Base-by-base conservation (phyloP, 2,797 vertebrate species). In the Muscicapa comitata region DNA sequence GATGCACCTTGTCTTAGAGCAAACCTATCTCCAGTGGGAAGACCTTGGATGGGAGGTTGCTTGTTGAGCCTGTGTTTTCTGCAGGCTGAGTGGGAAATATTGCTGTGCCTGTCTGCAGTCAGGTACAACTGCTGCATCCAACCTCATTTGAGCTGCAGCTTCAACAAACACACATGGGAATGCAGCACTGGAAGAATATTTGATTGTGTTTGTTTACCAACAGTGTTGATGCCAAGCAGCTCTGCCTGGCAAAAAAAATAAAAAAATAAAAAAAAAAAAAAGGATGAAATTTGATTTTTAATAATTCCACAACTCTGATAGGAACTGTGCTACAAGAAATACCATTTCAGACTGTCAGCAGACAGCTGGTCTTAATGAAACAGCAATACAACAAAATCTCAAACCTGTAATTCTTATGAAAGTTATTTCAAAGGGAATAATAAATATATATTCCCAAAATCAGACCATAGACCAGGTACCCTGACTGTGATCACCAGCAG, bases 161-260 rank as follows among this genome's bases (percentile, higher is more conserved):
- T 95, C 95, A 68, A 72, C 47, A 85, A 91, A 57, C 83, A 92
- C 94, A 94, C 94, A 77, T 40, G 87, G 89, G 88, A 90, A 87
- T 71, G 88, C 77, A 10, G 78, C 18, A 82, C 82, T 91, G 84
- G 70, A 94, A 88, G 87, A 95, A 91, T 86, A 95, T 94, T 89
- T 89, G 74, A 85, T 88, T 92, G 87, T 78, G 62, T 91, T 94
- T 95, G 87, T 95, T 97, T 96, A 96, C 77, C 73, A 93, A 75
- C 53, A 94, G 51, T 57, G 45, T 53, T 78, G 83, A 74, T 77
- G 75, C 81, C 89, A 96, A 94, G 86, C 57, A 94, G 85, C 47
- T 86, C 63, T 93, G 88, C 73, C 61, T 91, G 55, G 63, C 5
- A 18, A 58, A 79, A 79, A 54, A 72, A 77, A n/a, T n/a, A 35